Evolutionary conservation across 2,113 vertebrate species (phyloP), one percentile per base, ranked within the genome.

Genomic region (Circaetus gallicus): DNA sequence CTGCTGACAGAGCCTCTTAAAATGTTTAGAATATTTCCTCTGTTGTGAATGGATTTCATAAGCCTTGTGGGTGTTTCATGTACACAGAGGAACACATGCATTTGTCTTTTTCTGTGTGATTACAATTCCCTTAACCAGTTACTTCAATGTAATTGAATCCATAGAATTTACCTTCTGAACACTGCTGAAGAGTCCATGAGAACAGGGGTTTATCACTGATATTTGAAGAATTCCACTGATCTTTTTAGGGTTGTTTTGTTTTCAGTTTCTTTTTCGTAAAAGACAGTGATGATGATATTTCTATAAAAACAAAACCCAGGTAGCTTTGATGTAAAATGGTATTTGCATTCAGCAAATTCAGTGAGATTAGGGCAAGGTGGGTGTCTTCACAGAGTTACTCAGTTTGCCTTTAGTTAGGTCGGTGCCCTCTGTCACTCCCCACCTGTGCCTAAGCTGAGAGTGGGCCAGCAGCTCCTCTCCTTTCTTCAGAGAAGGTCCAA

Each of bases 1-100:
- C 40, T 94, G 65, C 81, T 97, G 67, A 90, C 81, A 96, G 86
- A 84, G 36, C 43, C 45, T 85, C 65, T 94, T 90, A 89, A 89
- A 95, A 82, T n/a, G 16, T 63, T 94, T 55, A 89, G 86, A 91
- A n/a, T 69, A 80, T 83, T 91, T 86, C 70, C 47, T 76, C 47
- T 61, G 14, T 69, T 88, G 52, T 91, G 90, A 91, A 73, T 81
- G 82, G 79, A 61, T 86, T 95, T 92, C 40, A 28, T 90, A 67
- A 95, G 76, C 63, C 71, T 72, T 89, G 42, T 91, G 79, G 62
- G 28, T 82, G 63, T 82, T 81, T 26, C 62, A 50, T 62, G 8
- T 62, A 69, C 49, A 50, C 91, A 91, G 69, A 78, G 40, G 61
- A 82, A 40, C 28, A 76, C 65, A 21, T 17, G 22, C 73, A 77